These are phyloP conservation scores for Moxostoma hubbsi DNA, from an alignment of 2,797 vertebrate genomes.

Conservation along the genomic window DNA sequence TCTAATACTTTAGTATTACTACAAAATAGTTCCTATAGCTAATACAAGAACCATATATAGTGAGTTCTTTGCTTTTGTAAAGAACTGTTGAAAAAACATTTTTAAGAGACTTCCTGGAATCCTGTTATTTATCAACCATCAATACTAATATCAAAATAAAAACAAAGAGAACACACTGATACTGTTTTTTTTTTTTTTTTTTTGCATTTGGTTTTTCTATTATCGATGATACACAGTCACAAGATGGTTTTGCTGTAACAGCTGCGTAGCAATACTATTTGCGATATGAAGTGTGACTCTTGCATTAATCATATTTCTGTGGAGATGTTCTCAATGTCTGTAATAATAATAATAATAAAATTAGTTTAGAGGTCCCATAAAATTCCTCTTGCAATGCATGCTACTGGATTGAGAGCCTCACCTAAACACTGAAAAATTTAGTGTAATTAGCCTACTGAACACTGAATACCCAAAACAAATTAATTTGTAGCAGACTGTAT, in stretches of 20 bases:
- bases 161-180: neutral
- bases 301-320: slow-evolving; percentile 3
- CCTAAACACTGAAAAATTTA: neutral
- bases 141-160: neutral
- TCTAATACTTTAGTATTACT: no score
- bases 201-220: neutral
- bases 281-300: neutral
- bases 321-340: neutral
- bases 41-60: neutral
- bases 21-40: no score
- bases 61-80: neutral
- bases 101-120: neutral
- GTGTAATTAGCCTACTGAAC: neutral
- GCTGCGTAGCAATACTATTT: neutral
- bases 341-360: neutral
- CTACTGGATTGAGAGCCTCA: neutral
- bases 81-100: neutral
- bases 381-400: neutral
- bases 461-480: no score
- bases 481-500: no score
- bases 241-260: neutral
- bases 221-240: neutral
- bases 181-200: neutral
- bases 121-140: no score
- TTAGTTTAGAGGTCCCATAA: neutral